Evolutionary conservation across 2,888 invertebrate species (phyloP).

Genomic region (Chloroclystis v-ata): DNA sequence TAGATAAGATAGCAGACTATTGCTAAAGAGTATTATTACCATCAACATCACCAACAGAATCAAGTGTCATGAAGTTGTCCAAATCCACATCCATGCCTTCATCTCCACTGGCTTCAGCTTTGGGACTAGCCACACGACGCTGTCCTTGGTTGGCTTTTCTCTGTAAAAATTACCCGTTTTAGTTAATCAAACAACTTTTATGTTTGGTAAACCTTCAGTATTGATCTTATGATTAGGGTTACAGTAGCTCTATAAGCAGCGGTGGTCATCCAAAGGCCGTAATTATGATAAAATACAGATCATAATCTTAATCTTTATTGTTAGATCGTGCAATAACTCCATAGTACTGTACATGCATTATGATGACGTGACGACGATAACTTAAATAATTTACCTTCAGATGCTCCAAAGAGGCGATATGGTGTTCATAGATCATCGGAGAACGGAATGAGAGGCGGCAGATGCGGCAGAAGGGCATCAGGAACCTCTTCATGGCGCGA

Average conservation of each 20-base stretch:
- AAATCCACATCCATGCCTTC: slow-evolving; percentile 86
- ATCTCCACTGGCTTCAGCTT: slow-evolving; percentile 82
- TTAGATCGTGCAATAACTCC: too few species aligned
- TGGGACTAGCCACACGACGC: slow-evolving; percentile 62
- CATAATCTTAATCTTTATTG: too few species aligned
- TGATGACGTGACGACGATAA: too few species aligned
- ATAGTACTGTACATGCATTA: too few species aligned
- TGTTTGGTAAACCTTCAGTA: too few species aligned
- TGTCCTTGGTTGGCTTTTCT: slow-evolving; percentile 56
- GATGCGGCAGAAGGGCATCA: slow-evolving; percentile 88
- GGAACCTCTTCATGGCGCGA: slow-evolving; percentile 89
- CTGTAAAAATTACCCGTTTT: too few species aligned
- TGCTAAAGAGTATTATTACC: slow-evolving; percentile 57
- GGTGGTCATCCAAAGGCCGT: too few species aligned
- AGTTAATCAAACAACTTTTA: not conserved
- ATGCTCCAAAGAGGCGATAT: slow-evolving; percentile 88
- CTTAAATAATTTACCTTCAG: slow-evolving; percentile 78
- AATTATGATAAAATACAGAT: too few species aligned
- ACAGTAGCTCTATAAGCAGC: too few species aligned
- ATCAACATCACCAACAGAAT: slow-evolving; percentile 91
- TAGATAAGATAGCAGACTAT: not conserved
- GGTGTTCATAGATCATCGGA: slow-evolving; percentile 91
- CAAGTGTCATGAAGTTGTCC: slow-evolving; percentile 92
- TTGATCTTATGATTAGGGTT: too few species aligned
- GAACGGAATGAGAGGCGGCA: slow-evolving; percentile 88